A percentile compares a stretch with the other conserved stretches of the same genome.
These are phyloP conservation scores for Pitta sordida DNA, from an alignment of 2,113 vertebrate genomes.

Conservation along the genomic window DNA sequence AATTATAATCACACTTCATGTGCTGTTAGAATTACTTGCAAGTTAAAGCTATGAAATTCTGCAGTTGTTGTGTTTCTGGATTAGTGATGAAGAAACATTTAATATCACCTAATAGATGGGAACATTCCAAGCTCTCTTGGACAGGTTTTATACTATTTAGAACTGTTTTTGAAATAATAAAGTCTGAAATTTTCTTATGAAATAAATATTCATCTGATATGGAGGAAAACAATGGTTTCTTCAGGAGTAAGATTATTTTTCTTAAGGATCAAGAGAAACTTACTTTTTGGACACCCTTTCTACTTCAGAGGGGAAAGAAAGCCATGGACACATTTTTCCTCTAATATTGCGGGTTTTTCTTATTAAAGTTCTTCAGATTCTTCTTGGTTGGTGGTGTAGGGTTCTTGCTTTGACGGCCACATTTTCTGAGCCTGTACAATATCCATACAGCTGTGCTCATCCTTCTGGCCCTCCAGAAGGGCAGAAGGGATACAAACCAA, in stretches of 20 bases:
- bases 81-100: background rate
- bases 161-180: background rate
- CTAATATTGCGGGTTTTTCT: background rate
- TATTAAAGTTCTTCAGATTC: background rate
- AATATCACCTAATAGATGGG: background rate
- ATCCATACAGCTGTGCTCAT: background rate
- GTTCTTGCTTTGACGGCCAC: background rate
- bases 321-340: background rate
- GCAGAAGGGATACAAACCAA: background rate
- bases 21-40: slow-evolving; percentile 32
- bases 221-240: background rate
- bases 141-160: background rate
- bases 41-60: slow-evolving; percentile 18
- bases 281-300: background rate
- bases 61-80: background rate
- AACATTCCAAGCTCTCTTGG: background rate
- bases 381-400: background rate
- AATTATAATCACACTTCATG: slow-evolving; percentile 68
- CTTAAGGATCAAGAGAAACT: background rate
- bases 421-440: background rate
- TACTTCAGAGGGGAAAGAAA: background rate
- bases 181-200: background rate
- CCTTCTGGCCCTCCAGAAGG: background rate
- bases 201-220: background rate
- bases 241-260: background rate